phyloP scores from a whole-genome alignment of 2,888 invertebrate genomes.

The Acleris sparsana region DNA sequence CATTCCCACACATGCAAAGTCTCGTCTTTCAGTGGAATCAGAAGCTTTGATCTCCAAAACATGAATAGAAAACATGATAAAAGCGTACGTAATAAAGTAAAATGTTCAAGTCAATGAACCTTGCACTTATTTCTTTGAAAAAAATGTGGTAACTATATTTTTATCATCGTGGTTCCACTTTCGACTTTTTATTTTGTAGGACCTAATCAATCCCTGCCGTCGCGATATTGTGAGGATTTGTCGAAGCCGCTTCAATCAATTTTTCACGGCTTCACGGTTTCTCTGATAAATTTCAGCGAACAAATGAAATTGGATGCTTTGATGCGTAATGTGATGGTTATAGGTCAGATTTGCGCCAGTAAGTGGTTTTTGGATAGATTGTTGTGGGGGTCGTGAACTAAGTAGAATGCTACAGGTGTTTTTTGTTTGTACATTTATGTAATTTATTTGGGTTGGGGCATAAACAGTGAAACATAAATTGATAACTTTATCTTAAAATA shows the following conservation, averaged over 20 bases:
- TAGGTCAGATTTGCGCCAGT: conserved; percentile 14
- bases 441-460: neutral
- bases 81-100: no score
- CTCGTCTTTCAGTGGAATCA: no score
- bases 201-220: conserved; percentile 9
- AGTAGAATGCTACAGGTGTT: neutral
- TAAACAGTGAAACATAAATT: no score
- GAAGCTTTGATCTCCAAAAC: no score
- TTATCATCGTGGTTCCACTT: no score
- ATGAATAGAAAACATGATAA: no score
- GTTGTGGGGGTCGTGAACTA: neutral
- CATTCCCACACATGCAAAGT: no score
- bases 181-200: neutral
- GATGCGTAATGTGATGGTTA: conserved; percentile 18
- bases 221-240: conserved; percentile 4
- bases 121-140: no score
- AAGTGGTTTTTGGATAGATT: conserved; percentile 5
- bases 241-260: conserved; percentile 13
- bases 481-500: no score
- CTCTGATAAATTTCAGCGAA: conserved; percentile 14
- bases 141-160: neutral
- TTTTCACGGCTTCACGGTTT: conserved; percentile 13
- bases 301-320: conserved; percentile 19
- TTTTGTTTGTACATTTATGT: neutral
- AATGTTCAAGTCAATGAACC: no score